Percentiles rank a stretch among this genome's conserved stretches.
These are phyloP conservation scores for Dreissena rostriformis DNA, from an alignment of 1,140 invertebrate species.

Conservation along the genomic window DNA sequence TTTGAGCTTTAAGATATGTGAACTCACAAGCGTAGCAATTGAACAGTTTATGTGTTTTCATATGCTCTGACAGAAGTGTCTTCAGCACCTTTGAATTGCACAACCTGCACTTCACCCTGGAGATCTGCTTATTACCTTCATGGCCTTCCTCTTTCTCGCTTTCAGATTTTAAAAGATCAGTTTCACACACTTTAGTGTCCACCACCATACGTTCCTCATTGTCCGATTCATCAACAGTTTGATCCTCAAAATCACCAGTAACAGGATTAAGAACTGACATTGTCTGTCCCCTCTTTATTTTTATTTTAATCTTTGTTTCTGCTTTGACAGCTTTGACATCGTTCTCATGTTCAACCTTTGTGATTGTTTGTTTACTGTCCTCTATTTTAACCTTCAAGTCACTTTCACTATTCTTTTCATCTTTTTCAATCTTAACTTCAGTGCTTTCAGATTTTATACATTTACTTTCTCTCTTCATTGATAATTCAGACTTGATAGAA, in stretches of 20 bases:
- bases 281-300: constrained; percentile 10
- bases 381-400: neutral
- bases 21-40: constrained; percentile 42
- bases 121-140: neutral
- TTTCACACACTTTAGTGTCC: constrained; percentile 35
- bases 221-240: constrained; percentile 45
- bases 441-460: neutral
- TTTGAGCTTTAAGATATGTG: constrained; percentile 25
- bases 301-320: neutral
- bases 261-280: constrained; percentile 43
- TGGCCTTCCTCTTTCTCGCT: constrained; percentile 8
- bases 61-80: constrained; percentile 34
- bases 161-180: constrained; percentile 6
- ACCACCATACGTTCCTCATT: constrained; percentile 23
- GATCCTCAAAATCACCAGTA: constrained; percentile 51
- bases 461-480: neutral
- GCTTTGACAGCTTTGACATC: neutral
- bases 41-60: constrained; percentile 25
- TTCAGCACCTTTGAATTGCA: constrained; percentile 40
- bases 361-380: neutral
- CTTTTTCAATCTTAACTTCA: neutral
- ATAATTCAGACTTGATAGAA: neutral
- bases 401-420: constrained; percentile 1
- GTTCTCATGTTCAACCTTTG: neutral
- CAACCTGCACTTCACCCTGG: constrained; percentile 20